Base-by-base conservation (phyloP, 2,888 invertebrate genomes). In the Lottia gigantea region DNA sequence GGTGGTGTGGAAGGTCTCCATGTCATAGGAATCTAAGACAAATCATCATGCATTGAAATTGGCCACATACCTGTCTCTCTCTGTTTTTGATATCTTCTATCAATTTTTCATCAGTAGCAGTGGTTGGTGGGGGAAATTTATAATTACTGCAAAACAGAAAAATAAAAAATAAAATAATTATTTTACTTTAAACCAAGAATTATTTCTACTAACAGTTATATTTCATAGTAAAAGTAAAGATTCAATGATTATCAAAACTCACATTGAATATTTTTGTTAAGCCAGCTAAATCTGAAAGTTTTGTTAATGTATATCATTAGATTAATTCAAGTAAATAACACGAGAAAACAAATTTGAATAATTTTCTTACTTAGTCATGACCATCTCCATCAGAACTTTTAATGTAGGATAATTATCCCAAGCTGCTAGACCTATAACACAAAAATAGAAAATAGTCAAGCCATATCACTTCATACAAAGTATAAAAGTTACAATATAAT, bases 361-460 rank as follows among this genome's bases (percentile, higher is more conserved):
- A 55, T 40, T 40, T 6, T 4, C 91, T 90, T 86, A 94, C 93
- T 95, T 95, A 14, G 97, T 98, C 86, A 98, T 98, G 82, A 96
- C 95, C 93, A 96, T 96, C 90, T 98, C 97, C 92, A 98, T 96
- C 77, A 98, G 91, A 82, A 94, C 93, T 75, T 95, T 91, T 77
- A 98, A 91, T 66, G 95, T 97, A 23, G 97, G 96, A 90, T 97
- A 98, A 79, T 93, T 93, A 81, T 93, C 92, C 93, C 97, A 97
- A 47, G 95, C 95, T 69, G 94, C 91, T 77, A 78, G 74, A 65
- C 88, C 88, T 85, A 75, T n/a, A 69, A 71, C 45, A 40, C 11
- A 73, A 45, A 2, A 62, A 61, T 19, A 40, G 0, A 65, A 46
- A 66, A 31, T 6, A 31, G 2, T 31, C 6, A n/a, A n/a, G n/a